Evolutionary conservation across 2,797 vertebrate species (phyloP).

Genomic region (Hoplostethus atlanticus): DNA sequence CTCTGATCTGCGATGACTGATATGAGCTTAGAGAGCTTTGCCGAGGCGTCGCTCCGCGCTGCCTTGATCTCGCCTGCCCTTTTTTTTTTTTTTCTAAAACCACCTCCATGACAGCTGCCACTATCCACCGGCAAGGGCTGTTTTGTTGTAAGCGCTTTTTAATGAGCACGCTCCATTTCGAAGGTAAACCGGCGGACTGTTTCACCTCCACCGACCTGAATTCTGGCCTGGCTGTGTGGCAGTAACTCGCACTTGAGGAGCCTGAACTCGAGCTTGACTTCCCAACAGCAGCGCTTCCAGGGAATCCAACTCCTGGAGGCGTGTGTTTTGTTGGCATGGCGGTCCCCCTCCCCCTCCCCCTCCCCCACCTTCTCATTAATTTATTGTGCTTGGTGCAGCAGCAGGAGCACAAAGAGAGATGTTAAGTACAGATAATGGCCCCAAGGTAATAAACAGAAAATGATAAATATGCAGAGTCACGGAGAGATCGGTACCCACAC

Average conservation of each 20-base stretch:
- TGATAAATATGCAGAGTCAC: conserved; percentile 64
- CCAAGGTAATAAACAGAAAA: conserved; percentile 47
- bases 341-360: conserved; percentile 39
- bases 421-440: conserved; percentile 53
- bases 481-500: conserved; percentile 20
- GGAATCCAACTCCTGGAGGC: conserved; percentile 47
- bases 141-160: conserved; percentile 56
- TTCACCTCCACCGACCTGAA: conserved; percentile 48
- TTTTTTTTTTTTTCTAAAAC: conserved; percentile 24
- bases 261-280: conserved; percentile 1
- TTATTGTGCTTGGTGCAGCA: conserved; percentile 49
- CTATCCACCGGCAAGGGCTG: conserved; percentile 33
- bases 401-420: conserved; percentile 51
- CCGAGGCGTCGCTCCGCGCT: conserved; percentile 14
- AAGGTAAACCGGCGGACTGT: conserved; percentile 39
- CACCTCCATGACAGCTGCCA: background rate
- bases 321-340: conserved; percentile 43
- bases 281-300: background rate
- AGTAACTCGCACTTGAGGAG: conserved; percentile 35
- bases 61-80: conserved; percentile 28
- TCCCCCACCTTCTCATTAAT: conserved; percentile 56
- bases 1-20: conserved; percentile 45
- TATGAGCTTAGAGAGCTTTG: conserved; percentile 48
- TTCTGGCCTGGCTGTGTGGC: conserved; percentile 17
- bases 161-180: conserved; percentile 62